These are phyloP conservation scores for Naja naja DNA, from an alignment of 2,113 vertebrate species.

Conservation along the genomic window DNA sequence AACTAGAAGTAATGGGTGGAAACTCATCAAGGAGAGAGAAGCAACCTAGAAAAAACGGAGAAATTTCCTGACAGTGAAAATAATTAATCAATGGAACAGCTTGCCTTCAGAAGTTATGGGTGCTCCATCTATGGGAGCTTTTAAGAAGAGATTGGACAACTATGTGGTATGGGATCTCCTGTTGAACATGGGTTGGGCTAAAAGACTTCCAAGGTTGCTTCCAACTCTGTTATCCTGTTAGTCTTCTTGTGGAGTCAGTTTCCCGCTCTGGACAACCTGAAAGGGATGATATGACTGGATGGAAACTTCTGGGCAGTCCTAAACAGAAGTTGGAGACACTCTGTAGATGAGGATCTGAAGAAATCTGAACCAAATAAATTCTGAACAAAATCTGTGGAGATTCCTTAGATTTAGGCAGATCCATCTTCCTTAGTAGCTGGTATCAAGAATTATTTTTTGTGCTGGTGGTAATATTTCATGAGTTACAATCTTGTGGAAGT, in stretches of 20 bases:
- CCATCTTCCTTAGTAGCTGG: background rate
- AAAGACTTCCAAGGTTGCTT: background rate
- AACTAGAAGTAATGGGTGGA: too few relatives aligned
- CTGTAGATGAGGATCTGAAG: background rate
- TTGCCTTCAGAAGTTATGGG: background rate
- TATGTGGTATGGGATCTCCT: background rate
- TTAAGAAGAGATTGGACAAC: background rate
- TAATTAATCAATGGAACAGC: background rate
- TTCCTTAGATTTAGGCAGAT: background rate
- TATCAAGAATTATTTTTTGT: background rate
- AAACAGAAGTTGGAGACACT: background rate
- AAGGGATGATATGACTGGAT: background rate
- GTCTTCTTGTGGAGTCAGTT: background rate
- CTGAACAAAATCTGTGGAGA: background rate
- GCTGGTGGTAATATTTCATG: background rate
- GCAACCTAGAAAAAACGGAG: too few relatives aligned
- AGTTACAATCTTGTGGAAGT: background rate
- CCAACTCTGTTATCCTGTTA: background rate
- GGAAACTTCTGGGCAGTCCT: background rate
- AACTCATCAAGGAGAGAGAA: too few relatives aligned
- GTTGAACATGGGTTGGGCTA: background rate
- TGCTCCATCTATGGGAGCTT: background rate
- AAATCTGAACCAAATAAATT: background rate
- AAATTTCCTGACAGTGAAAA: background rate
- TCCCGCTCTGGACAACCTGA: background rate